Conservation (phyloP, 2,888 invertebrate species). For the Machimus rusticus region DNA sequence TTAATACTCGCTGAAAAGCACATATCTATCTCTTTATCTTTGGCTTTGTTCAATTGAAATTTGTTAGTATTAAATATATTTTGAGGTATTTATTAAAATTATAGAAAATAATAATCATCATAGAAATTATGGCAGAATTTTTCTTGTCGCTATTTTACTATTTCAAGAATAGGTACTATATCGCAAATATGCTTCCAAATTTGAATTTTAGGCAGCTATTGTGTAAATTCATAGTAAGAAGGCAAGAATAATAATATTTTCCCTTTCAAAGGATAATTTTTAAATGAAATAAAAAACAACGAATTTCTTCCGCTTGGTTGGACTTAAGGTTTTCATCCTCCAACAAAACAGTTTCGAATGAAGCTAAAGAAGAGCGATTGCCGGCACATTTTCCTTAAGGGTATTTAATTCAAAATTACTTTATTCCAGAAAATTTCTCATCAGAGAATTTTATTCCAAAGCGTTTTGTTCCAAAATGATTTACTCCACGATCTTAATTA, state of each 20-base stretch:
- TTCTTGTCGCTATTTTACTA: too few species aligned
- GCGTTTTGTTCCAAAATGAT: neutral
- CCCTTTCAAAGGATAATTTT: neutral
- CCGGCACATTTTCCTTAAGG: neutral
- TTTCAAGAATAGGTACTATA: neutral
- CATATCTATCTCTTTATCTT: too few species aligned
- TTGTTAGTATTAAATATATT: too few species aligned
- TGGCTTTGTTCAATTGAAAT: too few species aligned
- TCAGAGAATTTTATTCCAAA: neutral
- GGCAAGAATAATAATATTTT: neutral
- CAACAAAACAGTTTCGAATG: neutral
- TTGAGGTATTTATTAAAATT: too few species aligned
- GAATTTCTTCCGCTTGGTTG: neutral
- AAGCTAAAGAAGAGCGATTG: neutral
- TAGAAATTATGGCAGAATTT: neutral
- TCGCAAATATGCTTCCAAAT: neutral
- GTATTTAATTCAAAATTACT: neutral
- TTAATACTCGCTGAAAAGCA: too few species aligned
- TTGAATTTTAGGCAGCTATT: neutral
- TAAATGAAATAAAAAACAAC: neutral
- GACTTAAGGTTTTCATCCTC: neutral
- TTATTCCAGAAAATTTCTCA: neutral
- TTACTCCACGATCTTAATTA: neutral
- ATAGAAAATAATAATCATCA: too few species aligned
- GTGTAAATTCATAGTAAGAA: neutral